Base-by-base conservation (phyloP, 2,113 vertebrate genomes). In the Jacana jacana region DNA sequence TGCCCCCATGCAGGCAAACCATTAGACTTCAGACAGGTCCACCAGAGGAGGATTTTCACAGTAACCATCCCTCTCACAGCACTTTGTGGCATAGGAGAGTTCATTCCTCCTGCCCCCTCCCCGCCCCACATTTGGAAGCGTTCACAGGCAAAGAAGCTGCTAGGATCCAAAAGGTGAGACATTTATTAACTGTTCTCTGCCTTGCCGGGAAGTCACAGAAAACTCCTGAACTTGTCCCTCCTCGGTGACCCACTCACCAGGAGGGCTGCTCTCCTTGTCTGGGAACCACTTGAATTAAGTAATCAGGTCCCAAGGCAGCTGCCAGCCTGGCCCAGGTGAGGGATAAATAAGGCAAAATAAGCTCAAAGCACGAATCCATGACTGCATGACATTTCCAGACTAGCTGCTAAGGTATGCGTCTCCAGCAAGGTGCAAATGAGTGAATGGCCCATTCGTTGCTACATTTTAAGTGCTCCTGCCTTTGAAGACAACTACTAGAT, bases 401-500 rank as follows among this genome's bases (percentile, higher is more conserved):
- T 58, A 58, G 54, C 57, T 42, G 54, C 63, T 94, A 86, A 92
- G 15, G 19, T 65, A 79, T 79, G 63, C 22, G 52, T 89, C 86
- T 92, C 81, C 68, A 83, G 68, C 76, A 94, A 80, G 72, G 89
- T 87, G 94, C 19, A 87, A 92, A 86, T 8, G 30, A 66, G 78
- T 1, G 23, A 94, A 76, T 57, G 63, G 75, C 64, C 86, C 58
- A n/a, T 81, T 63, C 37, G 1, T 57, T 57, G 35, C 27, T 93
- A 31, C 80, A 10, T 64, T 85, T 86, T 82, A 79, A 91, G 61
- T 11, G 51, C 33, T 81, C 46, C 40, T 52, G 75, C 75, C 77
- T 93, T 91, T 83, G 93, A 93, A 93, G 91, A 23, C 55, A 60
- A 82, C 42, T 31, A 30, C 27, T 18, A 40, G 39, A 23, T 0